These are phyloP conservation scores for Caradrina clavipalpis DNA, from an alignment of 2,888 invertebrate species.

Conservation along the genomic window DNA sequence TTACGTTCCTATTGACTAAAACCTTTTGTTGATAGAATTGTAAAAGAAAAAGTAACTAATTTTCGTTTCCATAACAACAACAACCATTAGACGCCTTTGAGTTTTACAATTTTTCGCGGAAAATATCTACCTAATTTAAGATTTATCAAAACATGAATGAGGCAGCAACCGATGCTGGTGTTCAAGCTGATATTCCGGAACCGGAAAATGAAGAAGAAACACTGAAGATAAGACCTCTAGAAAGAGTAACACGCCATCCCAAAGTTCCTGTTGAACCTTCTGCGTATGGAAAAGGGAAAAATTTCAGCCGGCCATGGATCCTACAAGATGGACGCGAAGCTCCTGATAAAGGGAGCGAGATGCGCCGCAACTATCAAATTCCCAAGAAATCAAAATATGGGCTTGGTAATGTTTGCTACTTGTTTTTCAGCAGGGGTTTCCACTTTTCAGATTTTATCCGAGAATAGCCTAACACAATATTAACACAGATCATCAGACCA, in stretches of 20 bases:
- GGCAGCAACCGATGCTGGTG: slow-evolving; percentile 71
- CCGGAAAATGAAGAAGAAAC: slow-evolving; percentile 71
- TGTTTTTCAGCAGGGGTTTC: slow-evolving; percentile 2
- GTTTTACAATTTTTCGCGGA: slow-evolving; percentile 18
- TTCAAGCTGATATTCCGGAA: slow-evolving; percentile 83
- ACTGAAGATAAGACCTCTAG: slow-evolving; percentile 81
- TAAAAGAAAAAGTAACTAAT: background rate
- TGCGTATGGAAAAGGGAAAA: slow-evolving; percentile 82
- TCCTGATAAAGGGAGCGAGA: slow-evolving; percentile 82
- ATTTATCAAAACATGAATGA: slow-evolving; percentile 61
- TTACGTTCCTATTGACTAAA: slow-evolving; percentile 10
- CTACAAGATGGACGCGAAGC: slow-evolving; percentile 84
- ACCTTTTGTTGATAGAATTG: background rate
- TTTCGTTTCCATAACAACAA: slow-evolving; percentile 57
- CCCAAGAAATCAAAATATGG: slow-evolving; percentile 75
- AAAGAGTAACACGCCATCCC: slow-evolving; percentile 82
- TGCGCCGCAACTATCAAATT: slow-evolving; percentile 76
- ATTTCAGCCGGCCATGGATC: slow-evolving; percentile 85
- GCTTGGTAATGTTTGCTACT: slow-evolving; percentile 70
- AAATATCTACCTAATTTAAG: slow-evolving; percentile 3
- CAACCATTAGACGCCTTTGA: slow-evolving; percentile 37
- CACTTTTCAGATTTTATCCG: too few relatives aligned
- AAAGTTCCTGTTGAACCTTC: slow-evolving; percentile 85
- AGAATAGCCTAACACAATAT: too few relatives aligned
- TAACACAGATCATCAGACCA: too few relatives aligned